A percentile compares a stretch with the other conserved stretches of the same genome.
Conservation (phyloP, 2,888 invertebrate species). For the Nasonia oneida region DNA sequence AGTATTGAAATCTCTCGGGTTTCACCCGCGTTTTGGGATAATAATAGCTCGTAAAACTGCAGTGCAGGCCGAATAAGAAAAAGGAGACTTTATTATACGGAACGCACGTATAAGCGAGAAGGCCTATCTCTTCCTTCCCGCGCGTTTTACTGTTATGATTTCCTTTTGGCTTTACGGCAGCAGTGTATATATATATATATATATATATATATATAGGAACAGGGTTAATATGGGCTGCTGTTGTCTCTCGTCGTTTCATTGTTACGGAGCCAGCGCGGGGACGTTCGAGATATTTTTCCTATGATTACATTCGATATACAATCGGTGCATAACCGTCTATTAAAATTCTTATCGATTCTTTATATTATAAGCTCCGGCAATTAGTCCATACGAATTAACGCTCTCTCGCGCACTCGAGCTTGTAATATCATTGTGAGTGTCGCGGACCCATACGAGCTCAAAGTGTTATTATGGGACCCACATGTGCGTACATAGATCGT, state of each 20-base stretch:
- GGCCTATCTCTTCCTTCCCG: not conserved
- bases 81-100: slow-evolving; percentile 2
- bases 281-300: not conserved
- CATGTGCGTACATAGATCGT: not conserved
- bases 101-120: not conserved
- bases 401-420: not conserved
- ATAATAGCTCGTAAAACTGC: slow-evolving; percentile 6
- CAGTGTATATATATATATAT: not conserved
- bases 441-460: not conserved
- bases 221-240: slow-evolving; percentile 5
- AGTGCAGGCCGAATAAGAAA: not conserved
- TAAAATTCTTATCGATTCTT: not conserved
- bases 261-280: not conserved
- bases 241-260: not conserved
- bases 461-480: not conserved
- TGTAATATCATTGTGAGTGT: not conserved
- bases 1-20: not conserved
- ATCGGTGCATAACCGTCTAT: too few species aligned
- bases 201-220: not conserved
- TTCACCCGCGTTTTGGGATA: not conserved
- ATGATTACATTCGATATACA: too few species aligned
- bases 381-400: not conserved
- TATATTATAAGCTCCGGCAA: not conserved
- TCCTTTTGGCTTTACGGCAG: not conserved
- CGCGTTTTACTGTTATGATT: slow-evolving; percentile 3